These are phyloP conservation scores for Colossoma macropomum DNA, from an alignment of 2,113 vertebrate genomes.

Conservation along the genomic window DNA sequence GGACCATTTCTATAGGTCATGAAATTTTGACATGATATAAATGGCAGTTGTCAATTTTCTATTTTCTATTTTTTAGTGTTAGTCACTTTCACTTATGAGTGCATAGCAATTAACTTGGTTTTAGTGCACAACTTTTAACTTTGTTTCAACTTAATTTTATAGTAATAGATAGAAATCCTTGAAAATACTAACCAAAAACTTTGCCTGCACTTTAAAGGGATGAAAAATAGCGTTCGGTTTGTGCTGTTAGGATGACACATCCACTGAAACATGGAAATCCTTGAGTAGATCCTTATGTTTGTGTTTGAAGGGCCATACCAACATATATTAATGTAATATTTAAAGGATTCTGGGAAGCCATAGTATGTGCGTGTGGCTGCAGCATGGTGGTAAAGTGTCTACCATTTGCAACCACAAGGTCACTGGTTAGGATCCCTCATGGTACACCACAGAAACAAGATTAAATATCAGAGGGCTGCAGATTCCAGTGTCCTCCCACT, in stretches of 20 bases:
- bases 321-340: neutral
- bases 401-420: neutral
- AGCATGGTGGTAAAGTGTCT: neutral
- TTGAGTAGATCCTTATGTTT: neutral
- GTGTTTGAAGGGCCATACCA: neutral
- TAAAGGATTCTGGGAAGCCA: neutral
- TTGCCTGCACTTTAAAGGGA: neutral
- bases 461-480: neutral
- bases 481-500: neutral
- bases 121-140: too few species aligned
- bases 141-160: too few species aligned
- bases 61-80: too few species aligned
- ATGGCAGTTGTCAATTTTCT: too few species aligned
- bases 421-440: neutral
- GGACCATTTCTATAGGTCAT: too few species aligned
- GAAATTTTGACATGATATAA: too few species aligned
- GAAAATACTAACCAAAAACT: too few species aligned
- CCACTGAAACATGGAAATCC: neutral
- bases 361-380: neutral
- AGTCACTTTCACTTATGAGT: too few species aligned
- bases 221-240: neutral
- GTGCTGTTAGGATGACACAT: neutral
- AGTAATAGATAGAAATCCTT: too few species aligned
- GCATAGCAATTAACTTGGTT: too few species aligned
- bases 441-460: slow-evolving; percentile 6